Conservation (phyloP, 2,113 vertebrate genomes). For the Brienomyrus brachyistius region DNA sequence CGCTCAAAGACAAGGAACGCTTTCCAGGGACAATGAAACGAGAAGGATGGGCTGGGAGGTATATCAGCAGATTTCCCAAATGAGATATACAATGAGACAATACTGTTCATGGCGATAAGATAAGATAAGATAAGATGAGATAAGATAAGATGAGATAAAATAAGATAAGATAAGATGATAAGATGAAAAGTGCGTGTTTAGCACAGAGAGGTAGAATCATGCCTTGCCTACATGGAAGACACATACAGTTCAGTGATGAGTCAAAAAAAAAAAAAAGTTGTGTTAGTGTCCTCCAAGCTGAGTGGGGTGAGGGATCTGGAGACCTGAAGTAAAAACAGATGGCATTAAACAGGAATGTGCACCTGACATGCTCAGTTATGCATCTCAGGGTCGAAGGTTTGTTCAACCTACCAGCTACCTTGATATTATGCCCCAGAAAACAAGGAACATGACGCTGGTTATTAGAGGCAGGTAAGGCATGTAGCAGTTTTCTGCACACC, state of each 20-base stretch:
- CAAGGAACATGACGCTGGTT: neutral
- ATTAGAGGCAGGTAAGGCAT: neutral
- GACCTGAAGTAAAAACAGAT: neutral
- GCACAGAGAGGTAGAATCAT: neutral
- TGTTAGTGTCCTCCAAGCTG: neutral
- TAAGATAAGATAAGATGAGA: too few relatives aligned
- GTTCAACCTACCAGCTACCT: neutral
- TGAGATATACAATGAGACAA: neutral
- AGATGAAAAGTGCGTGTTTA: neutral
- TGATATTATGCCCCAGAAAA: neutral
- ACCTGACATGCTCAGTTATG: neutral
- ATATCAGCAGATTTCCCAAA: neutral
- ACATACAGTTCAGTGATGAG: neutral
- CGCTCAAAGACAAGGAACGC: neutral
- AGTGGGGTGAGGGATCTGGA: neutral
- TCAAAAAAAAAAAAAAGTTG: neutral
- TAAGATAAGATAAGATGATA: too few relatives aligned
- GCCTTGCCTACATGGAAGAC: neutral
- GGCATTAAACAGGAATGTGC: neutral
- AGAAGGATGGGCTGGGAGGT: neutral
- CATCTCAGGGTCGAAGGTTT: neutral
- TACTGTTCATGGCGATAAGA: neutral
- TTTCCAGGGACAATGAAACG: neutral
- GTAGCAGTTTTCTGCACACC: neutral
- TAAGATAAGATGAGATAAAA: too few relatives aligned